These are phyloP conservation scores for Acyrthosiphon pisum DNA, from an alignment of 1,140 invertebrate species.

Conservation along the genomic window DNA sequence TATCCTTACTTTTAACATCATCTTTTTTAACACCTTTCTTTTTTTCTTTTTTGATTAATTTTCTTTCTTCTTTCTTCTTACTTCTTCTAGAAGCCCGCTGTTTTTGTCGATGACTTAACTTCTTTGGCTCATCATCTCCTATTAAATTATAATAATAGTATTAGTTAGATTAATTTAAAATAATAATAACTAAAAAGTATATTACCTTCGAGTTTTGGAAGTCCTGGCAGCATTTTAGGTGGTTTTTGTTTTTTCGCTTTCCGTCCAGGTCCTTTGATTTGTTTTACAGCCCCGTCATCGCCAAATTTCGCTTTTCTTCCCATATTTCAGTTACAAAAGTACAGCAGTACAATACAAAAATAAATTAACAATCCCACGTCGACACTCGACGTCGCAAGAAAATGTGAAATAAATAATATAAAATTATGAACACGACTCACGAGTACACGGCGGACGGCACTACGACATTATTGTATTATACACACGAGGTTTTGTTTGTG, in stretches of 20 bases:
- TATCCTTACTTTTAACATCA: slow-evolving; percentile 59
- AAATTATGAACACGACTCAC: neutral
- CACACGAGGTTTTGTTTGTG: slow-evolving; percentile 50
- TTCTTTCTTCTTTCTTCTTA: slow-evolving; percentile 65
- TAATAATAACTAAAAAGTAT: slow-evolving; percentile 43
- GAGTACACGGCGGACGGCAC: neutral
- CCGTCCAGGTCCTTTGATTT: slow-evolving; percentile 75
- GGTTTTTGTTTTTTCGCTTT: slow-evolving; percentile 85
- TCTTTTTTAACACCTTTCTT: slow-evolving; percentile 61
- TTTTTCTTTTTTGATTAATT: slow-evolving; percentile 61
- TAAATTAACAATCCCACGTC: too few relatives aligned
- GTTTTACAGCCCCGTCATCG: slow-evolving; percentile 72
- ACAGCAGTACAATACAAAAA: neutral
- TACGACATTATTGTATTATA: neutral
- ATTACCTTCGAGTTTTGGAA: slow-evolving; percentile 65
- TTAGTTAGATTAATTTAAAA: neutral
- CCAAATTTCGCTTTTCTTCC: slow-evolving; percentile 84
- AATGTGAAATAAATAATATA: neutral
- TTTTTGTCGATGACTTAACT: slow-evolving; percentile 74
- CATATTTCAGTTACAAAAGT: slow-evolving; percentile 67
- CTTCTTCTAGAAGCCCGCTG: slow-evolving; percentile 71
- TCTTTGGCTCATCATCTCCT: slow-evolving; percentile 65
- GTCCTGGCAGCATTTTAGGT: slow-evolving; percentile 72
- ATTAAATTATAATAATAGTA: slow-evolving; percentile 58
- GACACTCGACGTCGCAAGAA: neutral